These are phyloP conservation scores for Corythucha ciliata DNA, from an alignment of 2,888 invertebrate genomes.

Conservation along the genomic window DNA sequence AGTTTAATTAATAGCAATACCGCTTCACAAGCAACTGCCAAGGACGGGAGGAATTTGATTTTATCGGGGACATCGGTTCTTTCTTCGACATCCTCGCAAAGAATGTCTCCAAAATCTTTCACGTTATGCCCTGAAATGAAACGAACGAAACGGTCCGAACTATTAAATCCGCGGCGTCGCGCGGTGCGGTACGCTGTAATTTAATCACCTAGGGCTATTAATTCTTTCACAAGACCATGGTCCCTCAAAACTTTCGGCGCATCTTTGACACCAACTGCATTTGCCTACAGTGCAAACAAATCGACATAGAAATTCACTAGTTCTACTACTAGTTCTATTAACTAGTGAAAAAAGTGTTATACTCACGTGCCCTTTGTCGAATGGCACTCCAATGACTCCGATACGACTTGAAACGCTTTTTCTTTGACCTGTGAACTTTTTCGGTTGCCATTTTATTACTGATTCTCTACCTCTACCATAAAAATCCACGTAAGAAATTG, in stretches of 20 bases:
- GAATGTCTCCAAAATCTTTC: slow-evolving; percentile 61
- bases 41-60: slow-evolving; percentile 39
- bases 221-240: slow-evolving; percentile 52
- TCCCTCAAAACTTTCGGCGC: slow-evolving; percentile 59
- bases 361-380: slow-evolving; percentile 63
- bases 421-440: too few species aligned
- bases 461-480: too few species aligned
- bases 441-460: too few species aligned
- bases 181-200: too few species aligned
- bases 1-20: too few species aligned
- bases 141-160: too few species aligned
- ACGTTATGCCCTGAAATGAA: slow-evolving; percentile 49
- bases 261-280: slow-evolving; percentile 58
- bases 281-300: slow-evolving; percentile 39
- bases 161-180: too few species aligned
- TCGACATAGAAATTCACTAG: slow-evolving; percentile 1
- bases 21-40: slow-evolving; percentile 57
- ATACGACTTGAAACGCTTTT: slow-evolving; percentile 47
- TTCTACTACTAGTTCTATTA: background rate
- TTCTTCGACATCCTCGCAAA: slow-evolving; percentile 43
- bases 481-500: too few species aligned
- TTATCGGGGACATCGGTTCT: slow-evolving; percentile 11
- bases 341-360: background rate
- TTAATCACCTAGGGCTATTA: slow-evolving; percentile 52
- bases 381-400: slow-evolving; percentile 71